Evolutionary conservation across 1,140 invertebrate genomes (phyloP).

Genomic region (Atta colombica): DNA sequence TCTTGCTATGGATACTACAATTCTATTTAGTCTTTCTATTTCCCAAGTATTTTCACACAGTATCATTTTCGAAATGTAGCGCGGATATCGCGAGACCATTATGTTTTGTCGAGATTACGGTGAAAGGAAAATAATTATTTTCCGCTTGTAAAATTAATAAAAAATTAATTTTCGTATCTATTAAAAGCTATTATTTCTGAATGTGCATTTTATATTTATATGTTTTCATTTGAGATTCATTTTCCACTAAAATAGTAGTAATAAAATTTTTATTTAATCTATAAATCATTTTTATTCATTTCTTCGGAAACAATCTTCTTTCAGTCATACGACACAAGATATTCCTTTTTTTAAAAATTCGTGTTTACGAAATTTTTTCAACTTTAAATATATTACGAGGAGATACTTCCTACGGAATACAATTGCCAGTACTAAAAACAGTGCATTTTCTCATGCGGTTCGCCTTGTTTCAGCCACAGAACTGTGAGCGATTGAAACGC

Average conservation of each 20-base stretch:
- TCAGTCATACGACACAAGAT: not conserved
- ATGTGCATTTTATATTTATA: not conserved
- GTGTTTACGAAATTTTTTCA: too few relatives aligned
- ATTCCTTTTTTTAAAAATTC: not conserved
- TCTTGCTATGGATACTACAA: not conserved
- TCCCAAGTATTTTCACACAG: not conserved
- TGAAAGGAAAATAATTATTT: not conserved
- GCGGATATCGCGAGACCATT: not conserved
- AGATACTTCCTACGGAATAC: not conserved
- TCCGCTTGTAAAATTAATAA: not conserved
- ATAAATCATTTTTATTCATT: not conserved
- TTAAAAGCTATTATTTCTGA: not conserved
- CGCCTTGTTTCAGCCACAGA: not conserved
- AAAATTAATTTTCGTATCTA: not conserved
- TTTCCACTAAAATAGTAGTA: not conserved
- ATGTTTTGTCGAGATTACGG: not conserved
- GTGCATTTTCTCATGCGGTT: not conserved
- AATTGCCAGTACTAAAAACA: not conserved
- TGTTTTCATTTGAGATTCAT: not conserved
- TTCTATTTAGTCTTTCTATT: not conserved
- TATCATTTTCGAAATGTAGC: not conserved
- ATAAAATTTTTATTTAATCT: not conserved
- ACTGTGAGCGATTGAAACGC: slow-evolving; percentile 51
- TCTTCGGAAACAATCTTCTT: not conserved
- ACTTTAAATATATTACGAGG: not conserved